Conservation (phyloP, 1,140 invertebrate genomes). For the Babylonia areolata region DNA sequence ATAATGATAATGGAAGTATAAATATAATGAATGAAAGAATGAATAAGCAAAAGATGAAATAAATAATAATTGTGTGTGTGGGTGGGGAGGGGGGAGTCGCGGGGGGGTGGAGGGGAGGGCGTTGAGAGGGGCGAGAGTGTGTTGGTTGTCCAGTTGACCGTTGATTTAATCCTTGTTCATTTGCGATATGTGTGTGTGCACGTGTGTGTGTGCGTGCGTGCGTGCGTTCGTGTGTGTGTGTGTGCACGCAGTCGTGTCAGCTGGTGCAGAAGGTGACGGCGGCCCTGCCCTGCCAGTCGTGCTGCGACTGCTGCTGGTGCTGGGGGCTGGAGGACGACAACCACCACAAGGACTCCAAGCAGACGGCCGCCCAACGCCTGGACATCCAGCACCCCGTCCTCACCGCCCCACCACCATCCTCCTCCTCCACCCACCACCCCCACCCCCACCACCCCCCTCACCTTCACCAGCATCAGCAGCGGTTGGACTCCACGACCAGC, state of each 20-base stretch:
- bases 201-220: not conserved
- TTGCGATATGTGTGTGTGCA: not conserved
- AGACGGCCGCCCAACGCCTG: constrained; percentile 26
- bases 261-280: constrained; percentile 47
- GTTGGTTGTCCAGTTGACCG: too few relatives aligned
- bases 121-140: too few relatives aligned
- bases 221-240: not conserved
- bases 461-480: too few relatives aligned
- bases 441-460: not conserved
- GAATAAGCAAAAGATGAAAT: too few relatives aligned
- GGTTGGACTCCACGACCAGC: constrained; percentile 63
- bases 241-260: constrained; percentile 33
- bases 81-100: too few relatives aligned
- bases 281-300: constrained; percentile 42
- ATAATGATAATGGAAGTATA: too few relatives aligned
- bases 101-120: too few relatives aligned
- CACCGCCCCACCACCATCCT: constrained; percentile 17
- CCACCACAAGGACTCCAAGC: not conserved
- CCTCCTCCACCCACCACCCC: not conserved
- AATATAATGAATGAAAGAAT: too few relatives aligned
- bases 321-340: constrained; percentile 27
- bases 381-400: constrained; percentile 49
- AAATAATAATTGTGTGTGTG: too few relatives aligned
- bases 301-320: constrained; percentile 48
- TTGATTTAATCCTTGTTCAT: too few relatives aligned